Evolutionary conservation across 2,797 vertebrate genomes (phyloP), one percentile per base, ranked within the genome.

Genomic region (Manis pentadactyla): DNA sequence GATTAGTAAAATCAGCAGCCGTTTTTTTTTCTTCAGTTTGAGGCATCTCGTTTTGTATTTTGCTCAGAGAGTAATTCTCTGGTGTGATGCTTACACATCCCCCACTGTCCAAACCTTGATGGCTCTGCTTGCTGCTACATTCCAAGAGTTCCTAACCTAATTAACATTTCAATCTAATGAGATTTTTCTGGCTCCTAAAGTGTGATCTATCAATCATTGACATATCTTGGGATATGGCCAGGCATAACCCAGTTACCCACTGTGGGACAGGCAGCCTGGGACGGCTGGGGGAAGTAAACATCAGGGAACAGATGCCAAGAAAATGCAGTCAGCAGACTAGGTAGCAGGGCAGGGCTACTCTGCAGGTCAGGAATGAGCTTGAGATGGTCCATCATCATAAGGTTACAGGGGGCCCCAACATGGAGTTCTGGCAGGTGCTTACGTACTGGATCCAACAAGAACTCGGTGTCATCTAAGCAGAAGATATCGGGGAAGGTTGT

Each of bases 141-240:
- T 96, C 97, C 95, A 31, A 74, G 91, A 95, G 89, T 97, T 96
- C 97, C 92, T 92, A 21, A 69, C 90, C 90, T 96, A 97, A 97
- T 97, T 95, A 95, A 85, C 83, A 88, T 96, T 90, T 97, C 81
- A 73, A 59, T 88, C 92, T 86, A 94, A 96, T 94, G 90, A 96
- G 92, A 96, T 74, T 79, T 79, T 92, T 57, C 87, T 90, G 87
- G 82, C 92, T 93, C 57, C 82, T 46, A 14, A 68, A 83, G 64
- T 84, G 95, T 96, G 97, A 63, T 90, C 81, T 92, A 73, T 90
- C 82, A 78, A 34, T 87, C 84, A 87, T 51, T 97, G 95, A 61
- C 92, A 75, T 95, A 87, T 87, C 79, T 96, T 97, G 95, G 97
- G 89, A 82, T 18, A 5, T 27, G 51, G 95, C 95, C 95, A 92